Percentiles rank a stretch among this genome's conserved stretches.
These are phyloP conservation scores for Heliconius eleuchia DNA, from an alignment of 1,140 invertebrate species.

Conservation along the genomic window DNA sequence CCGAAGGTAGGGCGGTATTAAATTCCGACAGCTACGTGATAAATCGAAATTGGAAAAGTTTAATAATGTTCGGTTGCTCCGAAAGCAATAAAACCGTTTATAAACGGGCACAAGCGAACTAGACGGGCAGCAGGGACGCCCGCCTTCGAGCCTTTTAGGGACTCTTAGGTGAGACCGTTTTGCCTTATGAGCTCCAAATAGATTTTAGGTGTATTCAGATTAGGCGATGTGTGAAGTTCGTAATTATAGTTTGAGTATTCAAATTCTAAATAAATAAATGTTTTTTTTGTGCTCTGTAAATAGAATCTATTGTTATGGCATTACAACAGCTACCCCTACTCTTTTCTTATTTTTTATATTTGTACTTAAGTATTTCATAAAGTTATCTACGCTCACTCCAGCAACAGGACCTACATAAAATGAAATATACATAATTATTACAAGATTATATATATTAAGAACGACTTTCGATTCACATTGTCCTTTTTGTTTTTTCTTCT, in stretches of 20 bases:
- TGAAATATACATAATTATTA: too few species aligned
- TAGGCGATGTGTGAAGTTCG: neutral
- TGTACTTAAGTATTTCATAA: too few species aligned
- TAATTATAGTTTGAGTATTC: neutral
- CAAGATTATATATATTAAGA: too few species aligned
- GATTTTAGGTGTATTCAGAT: slow-evolving; percentile 53
- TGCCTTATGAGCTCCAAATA: slow-evolving; percentile 68
- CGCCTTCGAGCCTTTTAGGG: slow-evolving; percentile 77
- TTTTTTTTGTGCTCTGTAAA: too few species aligned
- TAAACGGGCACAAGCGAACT: slow-evolving; percentile 79
- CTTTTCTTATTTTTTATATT: too few species aligned
- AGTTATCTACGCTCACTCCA: too few species aligned
- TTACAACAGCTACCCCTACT: too few species aligned
- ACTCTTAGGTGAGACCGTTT: slow-evolving; percentile 71
- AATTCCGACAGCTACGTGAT: slow-evolving; percentile 82
- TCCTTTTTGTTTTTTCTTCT: neutral
- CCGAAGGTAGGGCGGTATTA: slow-evolving; percentile 81
- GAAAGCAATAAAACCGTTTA: slow-evolving; percentile 82
- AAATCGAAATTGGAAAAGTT: slow-evolving; percentile 82
- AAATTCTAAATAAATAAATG: too few species aligned
- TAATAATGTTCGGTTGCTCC: slow-evolving; percentile 82
- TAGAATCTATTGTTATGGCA: too few species aligned
- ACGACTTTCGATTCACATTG: too few species aligned
- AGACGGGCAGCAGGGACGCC: slow-evolving; percentile 75
- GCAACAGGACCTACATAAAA: too few species aligned